Evolutionary conservation across 1,140 invertebrate species (phyloP).

Genomic region (Macrocentrus cingulum): DNA sequence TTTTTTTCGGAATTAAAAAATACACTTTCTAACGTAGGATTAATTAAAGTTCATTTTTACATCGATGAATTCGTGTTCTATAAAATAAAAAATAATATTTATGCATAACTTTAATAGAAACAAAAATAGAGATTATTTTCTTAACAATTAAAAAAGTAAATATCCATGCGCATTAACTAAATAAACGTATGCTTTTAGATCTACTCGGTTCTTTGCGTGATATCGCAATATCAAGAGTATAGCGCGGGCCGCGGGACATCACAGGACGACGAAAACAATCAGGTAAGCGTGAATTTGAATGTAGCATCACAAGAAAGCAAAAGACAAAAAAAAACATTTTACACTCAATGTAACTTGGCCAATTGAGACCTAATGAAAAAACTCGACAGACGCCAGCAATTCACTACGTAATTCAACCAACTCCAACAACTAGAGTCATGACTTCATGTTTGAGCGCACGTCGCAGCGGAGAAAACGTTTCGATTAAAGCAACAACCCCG

Average conservation of each 20-base stretch:
- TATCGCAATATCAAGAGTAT: conserved; percentile 81
- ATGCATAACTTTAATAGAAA: too few species aligned
- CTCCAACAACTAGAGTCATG: conserved; percentile 40
- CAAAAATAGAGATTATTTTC: too few species aligned
- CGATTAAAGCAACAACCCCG: conserved; percentile 39
- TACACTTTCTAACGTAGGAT: too few species aligned
- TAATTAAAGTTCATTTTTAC: too few species aligned
- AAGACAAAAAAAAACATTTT: too few species aligned
- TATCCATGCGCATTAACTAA: too few species aligned
- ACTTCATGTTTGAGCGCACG: conserved; percentile 41
- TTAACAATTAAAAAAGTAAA: too few species aligned
- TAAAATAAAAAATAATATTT: too few species aligned
- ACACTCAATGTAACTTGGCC: too few species aligned
- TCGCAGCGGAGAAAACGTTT: conserved; percentile 44
- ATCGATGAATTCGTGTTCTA: too few species aligned
- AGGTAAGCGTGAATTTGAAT: conserved; percentile 38
- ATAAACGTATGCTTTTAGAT: conserved; percentile 70
- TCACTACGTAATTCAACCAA: conserved; percentile 40
- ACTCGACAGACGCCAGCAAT: conserved; percentile 37
- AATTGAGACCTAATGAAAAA: too few species aligned
- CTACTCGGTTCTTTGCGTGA: conserved; percentile 76
- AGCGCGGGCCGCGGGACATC: conserved; percentile 72
- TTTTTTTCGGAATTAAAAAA: too few species aligned
- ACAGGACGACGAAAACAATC: conserved; percentile 59
- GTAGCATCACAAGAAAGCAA: neutral